Conservation (phyloP, 2,113 vertebrate species). For the Peromyscus californicus region DNA sequence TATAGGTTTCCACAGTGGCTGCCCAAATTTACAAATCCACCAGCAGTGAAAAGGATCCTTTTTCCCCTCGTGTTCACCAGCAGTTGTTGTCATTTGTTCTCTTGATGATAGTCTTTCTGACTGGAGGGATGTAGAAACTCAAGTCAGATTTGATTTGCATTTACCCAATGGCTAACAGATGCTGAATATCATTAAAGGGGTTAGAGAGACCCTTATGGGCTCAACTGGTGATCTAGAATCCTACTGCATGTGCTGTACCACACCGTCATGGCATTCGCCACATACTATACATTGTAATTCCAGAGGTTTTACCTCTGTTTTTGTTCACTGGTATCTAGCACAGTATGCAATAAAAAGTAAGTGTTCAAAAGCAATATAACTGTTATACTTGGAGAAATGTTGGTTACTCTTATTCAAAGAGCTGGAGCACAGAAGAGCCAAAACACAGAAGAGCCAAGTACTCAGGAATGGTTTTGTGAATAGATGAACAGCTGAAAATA, state of each 20-base stretch:
- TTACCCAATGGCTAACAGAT: not conserved
- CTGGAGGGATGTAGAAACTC: not conserved
- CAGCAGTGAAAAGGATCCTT: not conserved
- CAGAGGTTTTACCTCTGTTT: not conserved
- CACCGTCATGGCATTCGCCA: not conserved
- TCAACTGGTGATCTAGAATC: not conserved
- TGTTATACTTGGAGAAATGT: not conserved
- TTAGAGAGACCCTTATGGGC: rapidly evolving
- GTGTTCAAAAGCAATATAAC: not conserved
- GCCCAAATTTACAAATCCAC: not conserved
- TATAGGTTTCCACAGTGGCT: too few species aligned
- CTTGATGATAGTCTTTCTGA: not conserved
- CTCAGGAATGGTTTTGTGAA: not conserved
- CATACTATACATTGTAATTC: not conserved
- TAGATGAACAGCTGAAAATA: not conserved
- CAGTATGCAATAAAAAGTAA: not conserved
- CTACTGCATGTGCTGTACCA: not conserved
- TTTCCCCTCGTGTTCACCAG: not conserved
- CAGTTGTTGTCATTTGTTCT: not conserved
- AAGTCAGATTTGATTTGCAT: not conserved
- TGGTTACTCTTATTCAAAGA: not conserved
- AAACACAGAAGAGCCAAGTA: not conserved
- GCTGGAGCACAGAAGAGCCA: not conserved
- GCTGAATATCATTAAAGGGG: not conserved
- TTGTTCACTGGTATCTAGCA: not conserved